Conservation (phyloP, 2,797 vertebrate genomes). For the Neostethus bicornis region DNA sequence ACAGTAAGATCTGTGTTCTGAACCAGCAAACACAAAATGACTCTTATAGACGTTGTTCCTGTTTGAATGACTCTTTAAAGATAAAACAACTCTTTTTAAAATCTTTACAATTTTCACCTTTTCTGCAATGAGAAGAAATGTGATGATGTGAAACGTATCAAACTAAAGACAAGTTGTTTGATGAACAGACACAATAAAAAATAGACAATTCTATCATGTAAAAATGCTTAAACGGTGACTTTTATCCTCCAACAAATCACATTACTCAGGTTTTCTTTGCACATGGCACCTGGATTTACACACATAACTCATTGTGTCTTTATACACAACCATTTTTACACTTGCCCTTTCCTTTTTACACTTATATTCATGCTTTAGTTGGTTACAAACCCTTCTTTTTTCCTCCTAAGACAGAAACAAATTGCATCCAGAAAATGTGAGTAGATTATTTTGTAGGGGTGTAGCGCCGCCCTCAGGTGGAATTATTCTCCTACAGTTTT, state of each 20-base stretch:
- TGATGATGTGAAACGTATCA: no score
- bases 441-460: constrained; percentile 39
- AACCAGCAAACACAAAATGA: no score
- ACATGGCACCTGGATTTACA: neutral
- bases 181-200: constrained; percentile 44
- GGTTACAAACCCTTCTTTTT: neutral
- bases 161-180: no score
- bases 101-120: no score
- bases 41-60: no score
- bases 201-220: constrained; percentile 10
- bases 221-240: constrained; percentile 31
- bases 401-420: constrained; percentile 7
- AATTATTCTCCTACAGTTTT: neutral
- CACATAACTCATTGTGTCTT: constrained; percentile 20
- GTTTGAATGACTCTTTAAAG: no score
- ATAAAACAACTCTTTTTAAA: no score
- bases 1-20: no score
- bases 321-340: neutral
- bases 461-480: constrained; percentile 66
- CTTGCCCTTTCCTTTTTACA: constrained; percentile 12
- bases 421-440: neutral
- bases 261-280: constrained; percentile 24
- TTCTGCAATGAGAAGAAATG: no score
- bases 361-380: constrained; percentile 22
- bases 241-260: constrained; percentile 26